phyloP scores from a whole-genome alignment of 2,888 invertebrate genomes.

The Cordylochernes scorpioides region DNA sequence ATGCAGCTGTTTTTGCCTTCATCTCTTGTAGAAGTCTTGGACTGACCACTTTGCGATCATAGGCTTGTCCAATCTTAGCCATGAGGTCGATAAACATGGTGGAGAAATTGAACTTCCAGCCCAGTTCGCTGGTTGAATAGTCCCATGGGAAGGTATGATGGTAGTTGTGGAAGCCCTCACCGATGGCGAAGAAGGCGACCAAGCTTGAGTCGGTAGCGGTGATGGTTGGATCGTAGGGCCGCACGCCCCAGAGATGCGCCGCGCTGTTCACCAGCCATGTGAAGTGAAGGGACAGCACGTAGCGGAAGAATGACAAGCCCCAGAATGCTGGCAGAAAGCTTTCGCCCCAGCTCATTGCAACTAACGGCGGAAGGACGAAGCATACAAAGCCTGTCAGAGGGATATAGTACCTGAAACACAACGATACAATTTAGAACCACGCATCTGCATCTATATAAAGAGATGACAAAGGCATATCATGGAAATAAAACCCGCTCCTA shows the following conservation, averaged over 20 bases:
- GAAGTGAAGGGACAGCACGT: constrained; percentile 4
- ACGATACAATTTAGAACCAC: too few relatives aligned
- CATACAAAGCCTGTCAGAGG: too few relatives aligned
- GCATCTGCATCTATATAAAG: too few relatives aligned
- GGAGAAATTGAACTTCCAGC: constrained; percentile 20
- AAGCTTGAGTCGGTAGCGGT: constrained; percentile 10
- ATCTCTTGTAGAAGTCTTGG: too few relatives aligned
- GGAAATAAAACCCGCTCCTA: too few relatives aligned
- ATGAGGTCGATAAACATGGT: constrained; percentile 22
- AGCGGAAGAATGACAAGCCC: too few relatives aligned
- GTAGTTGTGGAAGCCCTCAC: constrained; percentile 26
- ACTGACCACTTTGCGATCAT: constrained; percentile 19
- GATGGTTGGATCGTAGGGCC: constrained; percentile 9
- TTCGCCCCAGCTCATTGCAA: too few relatives aligned
- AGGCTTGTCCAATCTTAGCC: constrained; percentile 20
- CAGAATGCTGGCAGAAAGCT: too few relatives aligned
- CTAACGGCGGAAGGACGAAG: too few relatives aligned
- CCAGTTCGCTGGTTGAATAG: constrained; percentile 22
- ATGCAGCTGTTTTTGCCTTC: too few relatives aligned
- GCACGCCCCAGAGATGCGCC: constrained; percentile 6
- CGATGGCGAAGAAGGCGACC: constrained; percentile 15
- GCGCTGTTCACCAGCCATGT: constrained; percentile 9
- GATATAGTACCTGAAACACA: too few relatives aligned
- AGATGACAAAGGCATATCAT: too few relatives aligned
- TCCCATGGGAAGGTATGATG: constrained; percentile 28